Conservation (phyloP, 2,888 invertebrate species). For the Athripsodes cinereus region DNA sequence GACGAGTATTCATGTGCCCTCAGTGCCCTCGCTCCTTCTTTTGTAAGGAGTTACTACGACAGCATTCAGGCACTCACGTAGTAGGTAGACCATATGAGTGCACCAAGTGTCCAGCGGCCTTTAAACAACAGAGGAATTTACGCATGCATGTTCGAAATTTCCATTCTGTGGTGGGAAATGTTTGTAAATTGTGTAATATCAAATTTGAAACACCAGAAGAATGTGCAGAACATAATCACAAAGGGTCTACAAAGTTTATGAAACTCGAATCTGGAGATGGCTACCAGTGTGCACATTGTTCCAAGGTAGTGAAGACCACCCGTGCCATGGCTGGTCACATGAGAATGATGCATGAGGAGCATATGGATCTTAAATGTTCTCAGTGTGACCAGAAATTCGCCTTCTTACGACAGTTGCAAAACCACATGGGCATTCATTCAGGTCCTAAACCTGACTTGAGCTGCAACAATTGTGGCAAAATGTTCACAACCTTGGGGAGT, state of each 20-base stretch:
- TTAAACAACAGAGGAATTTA: conserved; percentile 17
- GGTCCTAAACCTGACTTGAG: conserved; percentile 16
- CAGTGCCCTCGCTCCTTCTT: conserved; percentile 16
- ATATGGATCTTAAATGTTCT: conserved; percentile 13
- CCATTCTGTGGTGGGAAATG: neutral
- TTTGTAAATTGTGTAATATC: conserved; percentile 9
- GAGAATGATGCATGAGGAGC: conserved; percentile 7
- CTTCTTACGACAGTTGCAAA: conserved; percentile 10
- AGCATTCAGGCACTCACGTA: conserved; percentile 19
- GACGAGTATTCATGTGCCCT: conserved; percentile 9
- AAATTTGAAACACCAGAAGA: conserved; percentile 12
- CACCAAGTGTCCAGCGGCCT: conserved; percentile 14
- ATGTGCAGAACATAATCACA: conserved; percentile 5
- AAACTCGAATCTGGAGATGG: conserved; percentile 8
- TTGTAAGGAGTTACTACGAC: conserved; percentile 18
- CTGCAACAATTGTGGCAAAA: conserved; percentile 12
- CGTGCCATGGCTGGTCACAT: conserved; percentile 12
- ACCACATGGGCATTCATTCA: conserved; percentile 13
- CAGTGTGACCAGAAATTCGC: conserved; percentile 13
- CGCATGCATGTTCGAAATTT: conserved; percentile 16
- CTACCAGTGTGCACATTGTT: conserved; percentile 7
- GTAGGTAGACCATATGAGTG: conserved; percentile 18
- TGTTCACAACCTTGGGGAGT: conserved; percentile 14
- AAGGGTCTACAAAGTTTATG: conserved; percentile 4
- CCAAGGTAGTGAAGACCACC: conserved; percentile 8